Conservation (phyloP, 2,113 vertebrate genomes). For the Plectropomus leopardus region DNA sequence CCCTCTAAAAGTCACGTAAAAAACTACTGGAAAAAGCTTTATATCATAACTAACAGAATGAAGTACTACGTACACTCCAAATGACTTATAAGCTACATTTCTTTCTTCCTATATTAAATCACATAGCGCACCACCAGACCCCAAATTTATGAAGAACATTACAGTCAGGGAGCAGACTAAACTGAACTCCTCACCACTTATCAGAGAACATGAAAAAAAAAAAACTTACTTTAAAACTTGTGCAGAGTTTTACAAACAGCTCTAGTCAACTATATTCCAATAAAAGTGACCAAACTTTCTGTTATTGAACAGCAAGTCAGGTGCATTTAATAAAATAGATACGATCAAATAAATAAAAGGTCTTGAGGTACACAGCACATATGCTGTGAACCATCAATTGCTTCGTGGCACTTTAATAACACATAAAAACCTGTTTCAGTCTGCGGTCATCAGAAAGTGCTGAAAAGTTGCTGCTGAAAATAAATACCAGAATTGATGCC, state of each 20-base stretch:
- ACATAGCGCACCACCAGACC: background rate
- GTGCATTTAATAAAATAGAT: slow-evolving; percentile 31
- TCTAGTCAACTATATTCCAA: background rate
- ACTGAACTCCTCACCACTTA: background rate
- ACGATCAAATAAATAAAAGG: slow-evolving; percentile 12
- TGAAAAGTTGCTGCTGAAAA: slow-evolving; percentile 22
- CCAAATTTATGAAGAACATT: slow-evolving; percentile 4
- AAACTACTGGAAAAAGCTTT: slow-evolving; percentile 27
- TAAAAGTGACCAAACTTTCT: background rate
- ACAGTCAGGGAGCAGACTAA: background rate
- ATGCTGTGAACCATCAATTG: slow-evolving; percentile 24
- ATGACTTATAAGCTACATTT: slow-evolving; percentile 24
- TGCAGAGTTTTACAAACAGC: background rate
- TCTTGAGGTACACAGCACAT: background rate
- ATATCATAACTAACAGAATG: slow-evolving; percentile 4
- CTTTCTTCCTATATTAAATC: slow-evolving; percentile 37
- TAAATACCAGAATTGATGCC: background rate
- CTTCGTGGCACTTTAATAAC: slow-evolving; percentile 38
- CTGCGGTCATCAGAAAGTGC: slow-evolving; percentile 15
- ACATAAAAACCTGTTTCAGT: slow-evolving; percentile 12
- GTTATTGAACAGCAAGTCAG: background rate
- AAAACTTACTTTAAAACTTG: slow-evolving; percentile 7
- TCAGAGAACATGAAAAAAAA: background rate
- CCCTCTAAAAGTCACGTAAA: background rate
- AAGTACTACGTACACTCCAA: slow-evolving; percentile 8